Base-by-base conservation (phyloP, 2,888 invertebrate genomes). In the Stegana nigrithorax region DNA sequence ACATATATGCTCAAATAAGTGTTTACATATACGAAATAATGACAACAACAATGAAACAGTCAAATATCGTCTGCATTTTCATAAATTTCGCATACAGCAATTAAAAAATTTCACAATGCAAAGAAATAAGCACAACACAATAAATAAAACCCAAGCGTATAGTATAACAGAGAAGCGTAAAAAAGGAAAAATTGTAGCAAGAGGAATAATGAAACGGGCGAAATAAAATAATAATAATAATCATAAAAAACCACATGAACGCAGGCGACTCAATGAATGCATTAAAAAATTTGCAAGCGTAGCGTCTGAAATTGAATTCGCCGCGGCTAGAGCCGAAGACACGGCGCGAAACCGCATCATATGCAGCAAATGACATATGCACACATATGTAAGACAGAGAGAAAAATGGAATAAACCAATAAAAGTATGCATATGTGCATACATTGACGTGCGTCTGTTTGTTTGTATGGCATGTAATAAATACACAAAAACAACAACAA, bases 401-500 rank as follows among this genome's bases (percentile, higher is more conserved):
- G n/a, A 12, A 25, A 12, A 47, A 47, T 2, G 10, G 23, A 19
- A 53, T 29, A 29, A 14, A 29, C 32, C 17, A 61, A 59, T 27
- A 58, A 39, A 58, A 21, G 55, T 23, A 39, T 62, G 56, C 50
- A 60, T 65, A 32, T 39, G 27, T 62, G 23, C 12, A 25, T 53
- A 29, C 23, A 21, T 60, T 32, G 58, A 53, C 47, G 23, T 62
- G 23, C 47, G 56, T 44, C 39, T 32, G 47, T 60, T 50, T 10
- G 45, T n/a, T n/a, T 50, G 19, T 50, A 50, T 29, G 32, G 61
- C 66, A 58, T 39, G 61, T 57, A 58, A 64, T 59, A 65, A 62
- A 67, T 66, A 59, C 65, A 61, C 61, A 63, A 42, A 27, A 56
- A 19, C 50, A 58, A 26, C 36, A 36, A 10, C 10, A n/a, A 36